phyloP scores from a whole-genome alignment of 2,797 vertebrate species.

The Urosaurus nigricauda region DNA sequence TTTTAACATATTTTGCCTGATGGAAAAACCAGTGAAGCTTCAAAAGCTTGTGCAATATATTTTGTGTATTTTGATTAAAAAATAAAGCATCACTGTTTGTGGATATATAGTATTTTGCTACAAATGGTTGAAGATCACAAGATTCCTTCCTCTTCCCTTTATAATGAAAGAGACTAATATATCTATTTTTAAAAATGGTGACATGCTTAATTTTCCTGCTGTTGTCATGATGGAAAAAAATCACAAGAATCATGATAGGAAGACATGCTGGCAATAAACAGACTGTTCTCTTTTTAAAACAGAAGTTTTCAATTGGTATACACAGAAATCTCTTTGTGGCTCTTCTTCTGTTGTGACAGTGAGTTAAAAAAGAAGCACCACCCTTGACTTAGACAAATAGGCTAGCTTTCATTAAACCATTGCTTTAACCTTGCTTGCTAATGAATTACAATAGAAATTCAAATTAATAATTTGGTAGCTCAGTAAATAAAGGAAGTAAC shows the following conservation, averaged over 20 bases:
- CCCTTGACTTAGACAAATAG: not conserved
- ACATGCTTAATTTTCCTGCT: too few species aligned
- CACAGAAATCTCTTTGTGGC: not conserved
- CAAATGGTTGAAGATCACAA: too few species aligned
- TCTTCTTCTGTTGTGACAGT: not conserved
- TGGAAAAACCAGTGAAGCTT: too few species aligned
- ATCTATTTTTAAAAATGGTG: too few species aligned
- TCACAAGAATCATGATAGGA: not conserved
- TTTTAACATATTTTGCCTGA: too few species aligned
- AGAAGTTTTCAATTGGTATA: not conserved
- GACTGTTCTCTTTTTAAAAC: slow-evolving; percentile 7
- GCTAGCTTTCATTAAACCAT: slow-evolving; percentile 6
- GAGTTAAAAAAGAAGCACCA: not conserved
- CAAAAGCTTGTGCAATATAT: too few species aligned
- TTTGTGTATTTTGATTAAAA: too few species aligned
- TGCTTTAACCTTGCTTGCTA: slow-evolving; percentile 18
- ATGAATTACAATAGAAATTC: slow-evolving; percentile 34
- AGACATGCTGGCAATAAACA: not conserved
- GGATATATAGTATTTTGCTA: too few species aligned
- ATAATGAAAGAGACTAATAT: too few species aligned
- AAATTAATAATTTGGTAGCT: slow-evolving; percentile 3
- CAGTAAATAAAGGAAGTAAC: slow-evolving; percentile 24
- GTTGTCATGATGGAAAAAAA: too few species aligned
- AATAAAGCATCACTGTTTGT: too few species aligned
- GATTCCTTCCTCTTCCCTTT: too few species aligned